These are phyloP conservation scores for Manacus vitellinus DNA, from an alignment of 2,113 vertebrate genomes.

Conservation along the genomic window DNA sequence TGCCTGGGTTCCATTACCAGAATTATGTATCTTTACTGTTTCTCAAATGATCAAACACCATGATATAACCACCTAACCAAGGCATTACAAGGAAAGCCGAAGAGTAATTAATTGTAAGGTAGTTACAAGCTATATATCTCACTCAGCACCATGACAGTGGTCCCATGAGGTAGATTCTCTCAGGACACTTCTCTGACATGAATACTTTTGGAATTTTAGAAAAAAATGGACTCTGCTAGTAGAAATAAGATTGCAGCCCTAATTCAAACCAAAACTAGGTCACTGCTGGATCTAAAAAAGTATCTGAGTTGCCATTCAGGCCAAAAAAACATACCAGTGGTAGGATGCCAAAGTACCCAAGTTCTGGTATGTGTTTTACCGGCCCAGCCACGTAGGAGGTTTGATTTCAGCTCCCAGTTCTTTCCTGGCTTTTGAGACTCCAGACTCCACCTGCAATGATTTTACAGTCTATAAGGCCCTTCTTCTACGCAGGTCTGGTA, in stretches of 20 bases:
- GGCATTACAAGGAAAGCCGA: background rate
- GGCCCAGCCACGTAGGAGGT: background rate
- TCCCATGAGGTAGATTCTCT: background rate
- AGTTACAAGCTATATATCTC: background rate
- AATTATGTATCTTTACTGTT: background rate
- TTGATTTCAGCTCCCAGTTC: background rate
- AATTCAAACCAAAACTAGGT: background rate
- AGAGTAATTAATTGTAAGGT: background rate
- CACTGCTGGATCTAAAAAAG: background rate
- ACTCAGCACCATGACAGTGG: background rate
- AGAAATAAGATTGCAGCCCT: background rate
- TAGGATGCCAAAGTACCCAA: background rate
- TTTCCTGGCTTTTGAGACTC: background rate
- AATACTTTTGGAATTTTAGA: background rate
- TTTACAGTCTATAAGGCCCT: background rate
- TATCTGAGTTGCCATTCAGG: background rate
- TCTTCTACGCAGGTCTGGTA: background rate
- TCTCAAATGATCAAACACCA: background rate
- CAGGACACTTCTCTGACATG: background rate
- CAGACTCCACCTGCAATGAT: background rate
- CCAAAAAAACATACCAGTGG: background rate
- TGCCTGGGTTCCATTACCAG: background rate
- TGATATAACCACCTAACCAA: background rate
- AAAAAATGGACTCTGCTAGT: background rate
- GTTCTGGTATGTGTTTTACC: background rate